Base-by-base conservation (phyloP, 2,888 invertebrate genomes). In the Pachliopta kotzebuea region DNA sequence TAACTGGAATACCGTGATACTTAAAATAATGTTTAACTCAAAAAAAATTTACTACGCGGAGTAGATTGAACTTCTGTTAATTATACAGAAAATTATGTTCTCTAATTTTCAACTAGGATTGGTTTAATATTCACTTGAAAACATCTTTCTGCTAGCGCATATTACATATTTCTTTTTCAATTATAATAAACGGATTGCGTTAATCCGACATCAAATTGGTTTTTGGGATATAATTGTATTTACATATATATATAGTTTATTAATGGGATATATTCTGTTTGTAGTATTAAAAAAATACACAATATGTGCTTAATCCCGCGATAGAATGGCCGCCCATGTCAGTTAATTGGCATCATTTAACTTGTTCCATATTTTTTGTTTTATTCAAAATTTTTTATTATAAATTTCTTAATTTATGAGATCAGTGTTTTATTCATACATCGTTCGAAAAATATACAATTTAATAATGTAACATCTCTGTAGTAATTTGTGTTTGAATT, bases 281-380 rank as follows among this genome's bases (percentile, higher is more conserved):
- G 56, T 26, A 42, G 49, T 54, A 58, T 66, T 20, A 52, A 61
- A 65, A 58, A 58, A 49, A n/a, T n/a, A 58, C 53, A 65, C 58
- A 55, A 63, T 57, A 52, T 59, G 53, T 54, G 56, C 56, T 65
- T 62, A 52, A 56, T 60, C 65, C 49, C 50, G 53, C 53, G 56
- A 20, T 53, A 63, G 55, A 20, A 45, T 6, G 17, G 57, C 49
- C 60, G 29, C 63, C 49, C 54, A 62, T 60, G 26, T 17, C 42
- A 62, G 62, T 60, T 67, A 67, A 69, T 62, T 66, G 67, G 66
- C 63, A 52, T 69, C 37, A 67, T 52, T 45, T 29, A 55, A 11
- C 1, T 3, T 37, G 24, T 24, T 4, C 17, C 42, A 50, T 17
- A 49, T n/a, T 50, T 56, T 52, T 50, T 37, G 52, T 50, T 18